These are phyloP conservation scores for Eolophus roseicapilla DNA, from an alignment of 2,113 vertebrate genomes.

Conservation along the genomic window DNA sequence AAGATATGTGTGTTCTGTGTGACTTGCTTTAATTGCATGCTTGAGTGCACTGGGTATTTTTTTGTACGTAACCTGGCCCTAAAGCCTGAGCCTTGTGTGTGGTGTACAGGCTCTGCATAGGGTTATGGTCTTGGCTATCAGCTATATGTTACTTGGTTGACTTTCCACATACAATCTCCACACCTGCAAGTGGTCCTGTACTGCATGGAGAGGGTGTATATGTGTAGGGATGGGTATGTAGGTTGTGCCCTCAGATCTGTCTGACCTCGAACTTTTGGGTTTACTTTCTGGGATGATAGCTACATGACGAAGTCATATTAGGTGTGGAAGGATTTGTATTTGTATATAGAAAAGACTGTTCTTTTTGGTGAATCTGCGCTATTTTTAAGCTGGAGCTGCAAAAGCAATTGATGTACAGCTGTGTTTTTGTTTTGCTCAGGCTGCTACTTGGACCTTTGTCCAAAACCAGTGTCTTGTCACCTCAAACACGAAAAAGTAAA, in stretches of 20 bases:
- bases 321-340: neutral
- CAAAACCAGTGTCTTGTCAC: neutral
- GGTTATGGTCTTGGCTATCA: neutral
- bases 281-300: neutral
- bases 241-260: neutral
- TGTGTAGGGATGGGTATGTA: neutral
- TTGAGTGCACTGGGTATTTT: neutral
- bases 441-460: slow-evolving; percentile 19
- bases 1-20: neutral
- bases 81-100: neutral
- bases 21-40: neutral
- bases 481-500: slow-evolving; percentile 16
- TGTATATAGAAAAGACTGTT: rapidly evolving
- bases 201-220: neutral
- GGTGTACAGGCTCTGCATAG: neutral
- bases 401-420: slow-evolving; percentile 40
- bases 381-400: slow-evolving; percentile 9
- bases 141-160: neutral
- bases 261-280: neutral
- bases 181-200: rapidly evolving
- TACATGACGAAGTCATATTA: neutral
- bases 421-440: neutral
- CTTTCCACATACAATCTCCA: neutral
- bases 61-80: neutral
- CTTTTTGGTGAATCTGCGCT: neutral